These are phyloP conservation scores for Mixornis gularis DNA, from an alignment of 2,113 vertebrate genomes.

Conservation along the genomic window DNA sequence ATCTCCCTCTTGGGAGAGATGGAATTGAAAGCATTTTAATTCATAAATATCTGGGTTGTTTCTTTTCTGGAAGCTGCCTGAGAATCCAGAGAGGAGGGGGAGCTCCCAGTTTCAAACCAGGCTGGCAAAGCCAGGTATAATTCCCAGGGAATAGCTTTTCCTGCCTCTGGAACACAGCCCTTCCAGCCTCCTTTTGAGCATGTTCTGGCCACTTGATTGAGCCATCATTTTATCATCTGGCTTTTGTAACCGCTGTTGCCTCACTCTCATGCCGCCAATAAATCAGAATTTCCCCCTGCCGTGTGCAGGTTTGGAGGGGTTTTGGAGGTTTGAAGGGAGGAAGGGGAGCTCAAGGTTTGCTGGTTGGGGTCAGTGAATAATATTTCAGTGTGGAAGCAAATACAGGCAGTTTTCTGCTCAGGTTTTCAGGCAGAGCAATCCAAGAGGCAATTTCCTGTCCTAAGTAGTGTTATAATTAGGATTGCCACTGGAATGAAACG, in stretches of 20 bases:
- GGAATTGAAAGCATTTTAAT: constrained; percentile 21
- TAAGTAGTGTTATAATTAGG: constrained; percentile 55
- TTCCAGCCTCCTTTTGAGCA: constrained; percentile 11
- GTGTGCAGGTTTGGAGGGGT: neutral
- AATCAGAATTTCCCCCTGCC: neutral
- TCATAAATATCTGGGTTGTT: neutral
- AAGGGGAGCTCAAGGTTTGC: neutral
- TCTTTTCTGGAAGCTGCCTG: neutral
- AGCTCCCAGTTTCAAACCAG: neutral
- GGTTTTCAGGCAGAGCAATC: constrained; percentile 19
- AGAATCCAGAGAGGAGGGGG: neutral
- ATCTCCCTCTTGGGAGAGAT: neutral
- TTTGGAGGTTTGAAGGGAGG: neutral
- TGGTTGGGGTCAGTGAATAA: neutral
- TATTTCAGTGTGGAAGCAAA: constrained; percentile 12
- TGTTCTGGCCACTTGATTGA: constrained; percentile 9
- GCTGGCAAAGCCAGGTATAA: neutral
- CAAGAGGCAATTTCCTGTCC: constrained; percentile 39
- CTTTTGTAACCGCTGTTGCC: constrained; percentile 50
- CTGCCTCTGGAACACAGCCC: neutral
- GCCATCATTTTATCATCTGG: constrained; percentile 33
- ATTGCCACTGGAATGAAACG: constrained; percentile 58
- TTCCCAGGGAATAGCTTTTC: constrained; percentile 2
- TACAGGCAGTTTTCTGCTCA: neutral
- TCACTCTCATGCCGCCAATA: neutral